Base-by-base conservation (phyloP, 1,140 invertebrate species). In the Saccostrea glomerata region DNA sequence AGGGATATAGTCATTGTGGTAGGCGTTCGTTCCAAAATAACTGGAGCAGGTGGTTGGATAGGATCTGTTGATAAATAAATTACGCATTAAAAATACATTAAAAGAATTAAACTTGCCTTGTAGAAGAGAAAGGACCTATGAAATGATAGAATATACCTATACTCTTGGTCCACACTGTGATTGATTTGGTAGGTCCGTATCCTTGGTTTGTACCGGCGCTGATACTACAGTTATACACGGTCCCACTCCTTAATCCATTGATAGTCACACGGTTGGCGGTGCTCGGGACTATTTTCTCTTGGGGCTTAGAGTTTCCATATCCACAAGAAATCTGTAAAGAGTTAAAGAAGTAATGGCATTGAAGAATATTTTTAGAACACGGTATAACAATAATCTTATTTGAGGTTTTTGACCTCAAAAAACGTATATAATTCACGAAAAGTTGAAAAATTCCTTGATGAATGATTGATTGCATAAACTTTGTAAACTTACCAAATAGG, bases 221-320 rank as follows among this genome's bases (percentile, higher is more conserved):
- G 1, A 98, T 96, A 56, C 96, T 96, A 13, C 98, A 95, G 86
- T 96, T 96, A 92, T 98, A 98, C 20, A 96, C 94, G 0, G 97
- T 97, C 11, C 97, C 97, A 1, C 97, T 97, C 85, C 97, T 96
- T 4, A 98, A 93, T 89, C 96, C 96, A 30, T 84, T 40, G 5
- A 93, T 89, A 15, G 86, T 88, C 12, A 91, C 47, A 25, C 84
- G 82, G 13, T 88, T 56, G 1, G 87, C 86, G 25, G 85, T 84
- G 0, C 82, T 55, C 2, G 87, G 88, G 12, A 85, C 30, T 36
- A 23, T 30, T 40, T 23, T 63, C 20, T 25, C 20, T 7, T 60
- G n/a, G 13, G 13, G n/a, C 6, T 36, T 23, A 20, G 55, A 58
- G 23, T 63, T 58, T 63, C 56, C 56, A 40, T n/a, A 54, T 23